Evolutionary conservation across 30 jellyfish, hydroid and myxozoan species (phyloP), one percentile per base, ranked within the genome.

Genomic region (Aurelia sp.): DNA sequence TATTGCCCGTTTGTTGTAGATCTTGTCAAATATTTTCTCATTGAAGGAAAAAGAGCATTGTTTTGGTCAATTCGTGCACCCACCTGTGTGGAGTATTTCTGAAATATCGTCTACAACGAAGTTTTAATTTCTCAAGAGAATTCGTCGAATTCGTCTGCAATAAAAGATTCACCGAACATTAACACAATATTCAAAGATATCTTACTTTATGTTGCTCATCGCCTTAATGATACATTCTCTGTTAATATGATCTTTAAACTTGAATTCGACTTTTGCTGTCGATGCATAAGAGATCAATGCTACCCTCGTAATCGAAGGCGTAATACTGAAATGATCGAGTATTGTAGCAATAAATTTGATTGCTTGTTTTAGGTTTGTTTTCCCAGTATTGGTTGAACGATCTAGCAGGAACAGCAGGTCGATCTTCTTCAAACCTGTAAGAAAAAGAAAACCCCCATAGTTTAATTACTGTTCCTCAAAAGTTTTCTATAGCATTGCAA

Each of bases 221-320:
- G 96, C 90, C 19, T 77, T 76, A 13, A 41, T 33, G 33, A 86
- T 55, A 30, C 90, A 86, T 15, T 86, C 96, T 51, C 59, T 55
- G 85, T 86, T 86, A 48, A 53, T 2, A 76, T 86, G 53, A 17
- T 55, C 62, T 10, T 81, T 62, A 52, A 86, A 86, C 22, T 75
- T 66, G 86, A 86, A 86, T 27, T 75, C 96, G 5, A 69, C 74
- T 18, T 57, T 76, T 4, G 74, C 85, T 13, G 78, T 5, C 11
- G 89, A 20, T 13, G 96, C 76, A 52, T 20, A 75, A n/a, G 90
- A 69, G 21, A 86, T 68, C 40, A 77, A 44, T 11, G 96, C 90
- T 8, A 86, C 96, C 53, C 91, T 74, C 1, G 96, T 86, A 27
- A 76, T 63, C 21, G 82, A 57, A 18, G 90, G 85, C 4, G 96